Base-by-base conservation (phyloP, 2,797 vertebrate genomes). In the Numenius phaeopus region DNA sequence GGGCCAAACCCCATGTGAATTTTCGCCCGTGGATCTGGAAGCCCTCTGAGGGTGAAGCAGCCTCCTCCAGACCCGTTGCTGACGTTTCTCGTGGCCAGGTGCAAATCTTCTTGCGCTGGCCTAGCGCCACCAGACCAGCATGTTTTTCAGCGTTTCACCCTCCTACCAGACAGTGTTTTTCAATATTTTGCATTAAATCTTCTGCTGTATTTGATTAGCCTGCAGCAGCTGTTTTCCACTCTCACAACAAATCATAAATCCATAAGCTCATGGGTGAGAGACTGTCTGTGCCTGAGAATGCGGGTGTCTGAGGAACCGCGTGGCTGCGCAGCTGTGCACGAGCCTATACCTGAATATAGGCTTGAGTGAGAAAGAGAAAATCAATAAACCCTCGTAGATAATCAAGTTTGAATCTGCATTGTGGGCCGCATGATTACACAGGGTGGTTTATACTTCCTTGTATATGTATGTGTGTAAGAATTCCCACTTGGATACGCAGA, bases 211-310 rank as follows among this genome's bases (percentile, higher is more conserved):
- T 95, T 94, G 94, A 97, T 96, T 97, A 97, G 95, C 94, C 82
- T 8, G 54, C 92, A 88, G 92, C 97, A 98, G 97, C 97, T 97
- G 97, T 90, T 98, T 96, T 94, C 97, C 94, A 87, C 83, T 97
- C 94, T 89, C 91, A 96, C 95, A 95, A 97, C 93, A 94, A 97
- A 97, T 58, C 95, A 81, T 96, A 96, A 96, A 96, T 95, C 89
- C 93, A 88, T 93, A 93, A 67, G 95, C 92, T 83, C 10, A 42
- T 69, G 85, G 75, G 94, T 61, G 91, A 94, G 97, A 82, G 84
- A 47, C 73, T 61, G 97, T 92, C 92, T 95, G 91, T 62, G 94
- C 89, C 83, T 29, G 14, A 27, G 95, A 83, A 87, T 34, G 94
- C 75, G 7, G 44, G 14, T 26, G 92, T 64, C 94, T 90, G 95